Evolutionary conservation across 2,113 vertebrate genomes (phyloP).

Genomic region (Psephotus haematonotus): DNA sequence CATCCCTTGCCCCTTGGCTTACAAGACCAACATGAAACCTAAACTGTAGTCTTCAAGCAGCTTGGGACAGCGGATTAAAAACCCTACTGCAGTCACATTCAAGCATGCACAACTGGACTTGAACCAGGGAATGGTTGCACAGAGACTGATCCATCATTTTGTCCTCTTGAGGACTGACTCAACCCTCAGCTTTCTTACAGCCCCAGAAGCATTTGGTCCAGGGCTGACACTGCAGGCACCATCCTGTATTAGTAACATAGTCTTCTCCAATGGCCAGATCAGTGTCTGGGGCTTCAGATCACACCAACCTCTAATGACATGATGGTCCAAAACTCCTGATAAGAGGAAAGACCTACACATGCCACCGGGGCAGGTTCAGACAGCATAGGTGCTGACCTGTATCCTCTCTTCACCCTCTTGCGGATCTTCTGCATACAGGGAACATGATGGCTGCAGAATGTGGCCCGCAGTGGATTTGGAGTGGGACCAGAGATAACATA

Average conservation of each 20-base stretch:
- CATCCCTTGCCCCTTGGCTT: background rate
- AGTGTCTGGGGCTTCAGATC: background rate
- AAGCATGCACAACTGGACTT: rapidly evolving
- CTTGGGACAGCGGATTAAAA: background rate
- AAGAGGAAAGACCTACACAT: background rate
- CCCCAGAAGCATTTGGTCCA: background rate
- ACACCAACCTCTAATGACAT: background rate
- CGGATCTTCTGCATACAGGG: rapidly evolving
- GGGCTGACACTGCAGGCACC: background rate
- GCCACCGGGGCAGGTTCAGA: background rate
- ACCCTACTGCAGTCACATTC: background rate
- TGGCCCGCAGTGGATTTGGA: background rate
- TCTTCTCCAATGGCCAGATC: background rate
- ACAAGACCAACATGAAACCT: background rate
- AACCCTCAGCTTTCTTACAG: background rate
- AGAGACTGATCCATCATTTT: background rate
- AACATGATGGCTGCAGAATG: background rate
- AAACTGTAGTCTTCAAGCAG: background rate
- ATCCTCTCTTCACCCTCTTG: background rate
- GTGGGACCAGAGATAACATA: background rate
- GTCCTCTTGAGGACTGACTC: background rate
- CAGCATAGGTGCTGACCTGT: rapidly evolving
- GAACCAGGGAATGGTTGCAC: background rate
- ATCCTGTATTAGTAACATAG: background rate
- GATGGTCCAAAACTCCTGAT: background rate